phyloP scores from a whole-genome alignment of 2,797 vertebrate genomes.

The Urophycis tenuis region DNA sequence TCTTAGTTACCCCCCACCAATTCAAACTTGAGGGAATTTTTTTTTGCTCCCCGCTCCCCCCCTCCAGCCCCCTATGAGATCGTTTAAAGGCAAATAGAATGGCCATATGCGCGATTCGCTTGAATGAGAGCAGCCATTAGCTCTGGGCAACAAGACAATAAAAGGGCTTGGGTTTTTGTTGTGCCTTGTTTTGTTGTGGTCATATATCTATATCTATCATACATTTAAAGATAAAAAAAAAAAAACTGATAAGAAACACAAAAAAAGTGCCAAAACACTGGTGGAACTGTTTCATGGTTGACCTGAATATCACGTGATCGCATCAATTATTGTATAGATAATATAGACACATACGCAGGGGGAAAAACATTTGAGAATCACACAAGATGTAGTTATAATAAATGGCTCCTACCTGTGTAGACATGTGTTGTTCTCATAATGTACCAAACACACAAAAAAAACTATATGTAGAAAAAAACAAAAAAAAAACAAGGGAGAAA shows the following conservation, averaged over 20 bases:
- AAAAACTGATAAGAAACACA: background rate
- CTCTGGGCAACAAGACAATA: conserved; percentile 17
- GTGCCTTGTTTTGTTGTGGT: background rate
- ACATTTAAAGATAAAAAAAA: no score
- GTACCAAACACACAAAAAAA: conserved; percentile 38
- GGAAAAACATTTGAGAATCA: conserved; percentile 3
- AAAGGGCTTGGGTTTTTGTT: background rate
- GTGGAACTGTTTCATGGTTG: background rate
- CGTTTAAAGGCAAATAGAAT: conserved; percentile 49
- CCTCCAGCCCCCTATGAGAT: conserved; percentile 61
- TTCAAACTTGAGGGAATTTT: conserved; percentile 61
- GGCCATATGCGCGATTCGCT: conserved; percentile 41
- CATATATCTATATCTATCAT: background rate
- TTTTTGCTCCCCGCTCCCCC: conserved; percentile 37
- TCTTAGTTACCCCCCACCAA: conserved; percentile 73
- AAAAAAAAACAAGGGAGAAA: conserved; percentile 26
- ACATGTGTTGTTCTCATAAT: conserved; percentile 63
- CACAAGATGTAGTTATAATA: conserved; percentile 18
- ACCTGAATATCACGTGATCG: background rate
- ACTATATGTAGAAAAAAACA: conserved; percentile 17
- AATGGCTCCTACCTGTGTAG: conserved; percentile 70
- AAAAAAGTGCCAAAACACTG: conserved; percentile 8
- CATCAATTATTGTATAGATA: background rate
- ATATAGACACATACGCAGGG: background rate
- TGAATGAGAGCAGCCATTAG: conserved; percentile 45